Conservation (phyloP, 2,888 invertebrate genomes). For the Gastracanthus pulcherrimus region DNA sequence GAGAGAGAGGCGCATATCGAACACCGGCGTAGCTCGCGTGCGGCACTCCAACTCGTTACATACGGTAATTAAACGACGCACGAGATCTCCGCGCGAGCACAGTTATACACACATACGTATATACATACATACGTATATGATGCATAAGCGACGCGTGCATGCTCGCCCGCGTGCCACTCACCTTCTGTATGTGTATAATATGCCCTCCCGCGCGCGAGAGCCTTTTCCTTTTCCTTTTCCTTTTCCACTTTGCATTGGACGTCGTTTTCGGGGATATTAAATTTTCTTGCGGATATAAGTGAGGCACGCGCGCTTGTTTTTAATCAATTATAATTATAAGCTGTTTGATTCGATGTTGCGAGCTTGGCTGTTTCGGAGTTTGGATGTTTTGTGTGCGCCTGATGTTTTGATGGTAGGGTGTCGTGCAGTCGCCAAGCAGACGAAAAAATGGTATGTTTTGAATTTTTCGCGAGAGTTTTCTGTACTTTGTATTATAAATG, state of each 20-base stretch:
- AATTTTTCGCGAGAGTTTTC: too few relatives aligned
- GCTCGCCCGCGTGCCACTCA: conserved; percentile 15
- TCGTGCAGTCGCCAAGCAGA: too few relatives aligned
- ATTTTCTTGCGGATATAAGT: neutral
- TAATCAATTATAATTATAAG: too few relatives aligned
- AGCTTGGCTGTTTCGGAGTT: neutral
- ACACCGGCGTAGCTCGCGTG: conserved; percentile 62
- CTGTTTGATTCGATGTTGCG: too few relatives aligned
- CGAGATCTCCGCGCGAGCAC: conserved; percentile 66
- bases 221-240: too few relatives aligned
- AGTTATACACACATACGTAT: neutral
- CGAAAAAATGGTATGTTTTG: too few relatives aligned
- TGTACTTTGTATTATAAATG: too few relatives aligned
- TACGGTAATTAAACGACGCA: conserved; percentile 77
- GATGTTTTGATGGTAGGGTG: neutral
- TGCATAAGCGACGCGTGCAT: neutral
- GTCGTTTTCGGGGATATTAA: conserved; percentile 23
- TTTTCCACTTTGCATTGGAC: neutral
- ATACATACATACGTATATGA: neutral
- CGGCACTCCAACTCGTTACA: conserved; percentile 76
- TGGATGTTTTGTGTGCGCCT: neutral
- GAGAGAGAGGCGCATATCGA: neutral
- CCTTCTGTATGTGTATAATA: too few relatives aligned
- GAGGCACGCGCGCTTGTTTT: neutral
- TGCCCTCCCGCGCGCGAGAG: too few relatives aligned